A percentile compares a stretch with the other conserved stretches of the same genome.
phyloP scores from a whole-genome alignment of 2,797 vertebrate species.

The Syngnathus acus region DNA sequence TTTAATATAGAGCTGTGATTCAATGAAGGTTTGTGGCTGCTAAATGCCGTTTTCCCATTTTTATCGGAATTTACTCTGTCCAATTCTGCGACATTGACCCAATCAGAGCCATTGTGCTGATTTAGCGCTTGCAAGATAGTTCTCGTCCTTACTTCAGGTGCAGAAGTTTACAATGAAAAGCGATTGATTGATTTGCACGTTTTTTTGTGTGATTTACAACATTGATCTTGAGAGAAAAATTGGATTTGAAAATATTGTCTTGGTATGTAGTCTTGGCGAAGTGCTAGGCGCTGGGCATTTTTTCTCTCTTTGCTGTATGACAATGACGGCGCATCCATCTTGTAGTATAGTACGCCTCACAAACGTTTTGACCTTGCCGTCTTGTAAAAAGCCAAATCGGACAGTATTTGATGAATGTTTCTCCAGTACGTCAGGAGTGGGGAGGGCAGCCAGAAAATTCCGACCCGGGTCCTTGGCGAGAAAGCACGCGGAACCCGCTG shows the following conservation, averaged over 20 bases:
- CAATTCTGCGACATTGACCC: neutral
- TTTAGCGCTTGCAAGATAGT: neutral
- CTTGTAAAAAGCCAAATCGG: slow-evolving; percentile 60
- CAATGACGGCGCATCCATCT: slow-evolving; percentile 27
- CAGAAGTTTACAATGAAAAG: neutral
- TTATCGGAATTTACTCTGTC: neutral
- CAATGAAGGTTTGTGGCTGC: neutral
- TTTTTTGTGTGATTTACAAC: neutral
- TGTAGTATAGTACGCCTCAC: slow-evolving; percentile 52
- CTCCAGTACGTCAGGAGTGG: slow-evolving; percentile 23
- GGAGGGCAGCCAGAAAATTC: slow-evolving; percentile 28
- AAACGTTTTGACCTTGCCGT: slow-evolving; percentile 65
- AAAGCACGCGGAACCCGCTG: slow-evolving; percentile 43
- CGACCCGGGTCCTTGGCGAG: slow-evolving; percentile 35
- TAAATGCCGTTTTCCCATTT: neutral
- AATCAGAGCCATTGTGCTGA: neutral
- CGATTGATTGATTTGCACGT: neutral
- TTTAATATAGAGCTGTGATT: neutral
- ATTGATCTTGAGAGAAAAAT: neutral
- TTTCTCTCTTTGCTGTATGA: slow-evolving; percentile 33
- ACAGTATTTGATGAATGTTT: slow-evolving; percentile 51
- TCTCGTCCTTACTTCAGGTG: neutral
- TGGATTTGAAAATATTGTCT: neutral
- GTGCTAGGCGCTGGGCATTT: neutral
- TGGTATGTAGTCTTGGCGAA: neutral